A percentile compares a stretch with the other conserved stretches of the same genome.
Evolutionary conservation across 2,797 vertebrate species (phyloP).

Genomic region (Alcedo quadribrachys): DNA sequence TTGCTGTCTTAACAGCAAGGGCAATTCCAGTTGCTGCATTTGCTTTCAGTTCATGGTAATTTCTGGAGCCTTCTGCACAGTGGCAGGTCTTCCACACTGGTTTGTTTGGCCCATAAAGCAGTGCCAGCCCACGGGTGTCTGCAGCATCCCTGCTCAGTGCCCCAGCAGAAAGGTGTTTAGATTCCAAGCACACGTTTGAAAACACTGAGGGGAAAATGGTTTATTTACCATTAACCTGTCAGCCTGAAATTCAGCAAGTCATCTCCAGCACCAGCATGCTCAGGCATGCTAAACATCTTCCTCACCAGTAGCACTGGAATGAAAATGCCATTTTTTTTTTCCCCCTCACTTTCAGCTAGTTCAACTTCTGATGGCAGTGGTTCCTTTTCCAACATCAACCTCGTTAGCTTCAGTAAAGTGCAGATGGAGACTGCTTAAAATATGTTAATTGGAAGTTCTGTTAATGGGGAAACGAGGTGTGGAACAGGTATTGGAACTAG

Average conservation of each 20-base stretch:
- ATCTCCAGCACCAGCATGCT: conserved; percentile 11
- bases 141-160: background rate
- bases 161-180: conserved; percentile 28
- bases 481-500: background rate
- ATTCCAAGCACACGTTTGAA: conserved; percentile 36
- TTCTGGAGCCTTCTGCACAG: background rate
- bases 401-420: background rate
- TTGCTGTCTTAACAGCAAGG: background rate
- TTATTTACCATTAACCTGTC: conserved; percentile 50
- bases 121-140: background rate
- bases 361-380: background rate
- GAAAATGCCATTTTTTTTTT: background rate
- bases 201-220: conserved; percentile 25
- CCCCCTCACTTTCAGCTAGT: background rate
- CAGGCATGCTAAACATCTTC: conserved; percentile 24
- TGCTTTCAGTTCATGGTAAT: background rate
- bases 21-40: background rate
- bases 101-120: background rate
- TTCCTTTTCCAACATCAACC: background rate
- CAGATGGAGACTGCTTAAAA: background rate
- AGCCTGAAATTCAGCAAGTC: conserved; percentile 38
- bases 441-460: background rate
- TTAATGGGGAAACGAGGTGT: background rate
- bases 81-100: background rate
- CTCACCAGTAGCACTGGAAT: background rate